Evolutionary conservation across 2,113 vertebrate genomes (phyloP), one percentile per base, ranked within the genome.

Genomic region (Myiagra hebetior): DNA sequence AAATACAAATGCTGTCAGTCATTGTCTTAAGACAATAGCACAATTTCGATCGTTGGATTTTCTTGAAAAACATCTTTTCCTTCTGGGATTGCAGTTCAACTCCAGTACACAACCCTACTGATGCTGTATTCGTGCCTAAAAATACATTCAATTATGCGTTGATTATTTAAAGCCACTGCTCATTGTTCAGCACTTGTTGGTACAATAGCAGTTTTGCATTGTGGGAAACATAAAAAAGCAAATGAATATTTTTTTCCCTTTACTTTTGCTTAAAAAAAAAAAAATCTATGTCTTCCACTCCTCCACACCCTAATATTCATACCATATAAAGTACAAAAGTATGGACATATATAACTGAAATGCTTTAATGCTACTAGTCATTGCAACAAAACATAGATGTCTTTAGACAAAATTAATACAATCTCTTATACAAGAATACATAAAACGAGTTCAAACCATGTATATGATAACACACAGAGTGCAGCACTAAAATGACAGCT

Each of bases 1-100:
- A 93, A 97, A 96, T 87, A 97, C 46, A 95, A 95, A 97, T 87
- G 77, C 82, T 10, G 26, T 76, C 91, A 94, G 85, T 87, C 94
- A 94, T 91, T 82, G 87, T 96, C 35, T 91, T 92, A 92, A 85
- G 76, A 87, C 31, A 52, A 92, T 31, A 92, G 53, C 77, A 94
- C 63, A 76, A 74, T 91, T 94, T 90, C 80, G 50, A 84, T 93
- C 65, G 26, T 79, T 85, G 57, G 75, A 82, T 85, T 94, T 86
- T 85, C 70, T 69, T 53, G 42, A 60, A 93, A 93, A 91, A 83
- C 70, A 76, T 78, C 13, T 96, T 92, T 37, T 78, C 49, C 62
- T 92, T 86, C 53, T 80, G 82, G 88, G 78, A 96, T 30, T 76
- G 30, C 62, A 96, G 91, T 63, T 91, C 62, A 93, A 60, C 50